phyloP scores from a whole-genome alignment of 2,797 vertebrate species.

The Ambastaia sidthimunki region DNA sequence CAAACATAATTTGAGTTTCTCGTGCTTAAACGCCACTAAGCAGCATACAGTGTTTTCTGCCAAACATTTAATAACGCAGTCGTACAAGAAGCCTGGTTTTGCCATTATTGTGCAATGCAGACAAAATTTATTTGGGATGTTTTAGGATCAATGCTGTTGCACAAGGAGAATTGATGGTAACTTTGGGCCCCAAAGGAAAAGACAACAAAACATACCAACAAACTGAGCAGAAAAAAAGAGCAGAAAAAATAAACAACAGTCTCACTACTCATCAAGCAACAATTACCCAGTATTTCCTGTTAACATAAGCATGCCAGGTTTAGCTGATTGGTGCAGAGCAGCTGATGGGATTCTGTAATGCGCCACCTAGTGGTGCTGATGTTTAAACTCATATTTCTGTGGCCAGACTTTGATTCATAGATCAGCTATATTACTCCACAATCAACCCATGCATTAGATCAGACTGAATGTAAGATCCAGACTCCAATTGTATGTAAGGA shows the following conservation, averaged over 20 bases:
- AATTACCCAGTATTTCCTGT: not conserved
- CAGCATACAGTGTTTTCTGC: not conserved
- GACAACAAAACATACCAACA: not conserved
- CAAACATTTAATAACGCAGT: constrained; percentile 7
- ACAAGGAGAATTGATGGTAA: not conserved
- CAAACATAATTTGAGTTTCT: constrained; percentile 49
- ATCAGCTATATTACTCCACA: too few species aligned
- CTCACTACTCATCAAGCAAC: constrained; percentile 2
- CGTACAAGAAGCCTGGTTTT: too few species aligned
- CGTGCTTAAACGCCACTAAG: not conserved
- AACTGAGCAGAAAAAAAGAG: not conserved
- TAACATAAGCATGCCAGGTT: not conserved
- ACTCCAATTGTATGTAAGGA: too few species aligned
- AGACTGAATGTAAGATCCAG: too few species aligned
- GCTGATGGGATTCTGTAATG: not conserved
- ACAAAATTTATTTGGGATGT: not conserved
- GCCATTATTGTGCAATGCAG: not conserved
- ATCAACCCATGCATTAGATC: too few species aligned
- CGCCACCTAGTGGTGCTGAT: not conserved
- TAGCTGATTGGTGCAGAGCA: not conserved
- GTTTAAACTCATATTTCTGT: constrained; percentile 5
- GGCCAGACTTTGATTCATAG: too few species aligned
- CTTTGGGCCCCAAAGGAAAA: not conserved
- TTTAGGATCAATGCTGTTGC: not conserved
- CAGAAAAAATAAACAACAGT: not conserved